Base-by-base conservation (phyloP, 1,140 invertebrate species). In the Phortica variegata region DNA sequence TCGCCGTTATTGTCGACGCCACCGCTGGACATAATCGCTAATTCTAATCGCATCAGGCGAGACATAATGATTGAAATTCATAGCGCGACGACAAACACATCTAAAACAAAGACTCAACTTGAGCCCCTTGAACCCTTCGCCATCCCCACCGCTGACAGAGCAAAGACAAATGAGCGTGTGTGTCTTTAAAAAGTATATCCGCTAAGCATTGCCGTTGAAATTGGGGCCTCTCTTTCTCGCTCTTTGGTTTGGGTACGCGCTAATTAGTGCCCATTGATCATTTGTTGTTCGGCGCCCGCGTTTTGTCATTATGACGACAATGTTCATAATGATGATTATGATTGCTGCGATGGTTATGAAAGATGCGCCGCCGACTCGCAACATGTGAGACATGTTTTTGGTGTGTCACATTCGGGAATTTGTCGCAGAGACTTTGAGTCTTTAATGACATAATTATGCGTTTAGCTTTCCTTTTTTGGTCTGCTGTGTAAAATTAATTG, bases 231-330 rank as follows among this genome's bases (percentile, higher is more conserved):
- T n/a, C n/a, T n/a, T n/a, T 26, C 5, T 26, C 5, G 10, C 23
- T 26, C 10, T 5, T 6, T 6, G 23, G 10, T 6, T 6, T 26
- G 63, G 59, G 63, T 60, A 68, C 60, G 60, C 63, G 68, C 60
- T 66, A 66, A 66, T 66, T 66, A 66, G 63, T 54, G 60, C 23
- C 56, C 63, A 66, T 66, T 66, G 62, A 68, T 66, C 63, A 66
- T 66, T 63, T 44, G 31, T 43, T 49, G 31, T 36, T 48, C 48
- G 63, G 63, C 62, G 60, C 62, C 63, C 54, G 53, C 53, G 56
- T 54, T 60, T 52, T 26, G 23, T 26, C 50, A 63, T 57, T 56
- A 48, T 45, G 40, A 32, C 43, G 10, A 31, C 32, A 21, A 36
- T 31, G 19, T 29, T 26, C 53, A 49, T 56, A 39, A 49, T 47